These are phyloP conservation scores for Leguminivora glycinivorella DNA, from an alignment of 1,140 invertebrate species.

Conservation along the genomic window DNA sequence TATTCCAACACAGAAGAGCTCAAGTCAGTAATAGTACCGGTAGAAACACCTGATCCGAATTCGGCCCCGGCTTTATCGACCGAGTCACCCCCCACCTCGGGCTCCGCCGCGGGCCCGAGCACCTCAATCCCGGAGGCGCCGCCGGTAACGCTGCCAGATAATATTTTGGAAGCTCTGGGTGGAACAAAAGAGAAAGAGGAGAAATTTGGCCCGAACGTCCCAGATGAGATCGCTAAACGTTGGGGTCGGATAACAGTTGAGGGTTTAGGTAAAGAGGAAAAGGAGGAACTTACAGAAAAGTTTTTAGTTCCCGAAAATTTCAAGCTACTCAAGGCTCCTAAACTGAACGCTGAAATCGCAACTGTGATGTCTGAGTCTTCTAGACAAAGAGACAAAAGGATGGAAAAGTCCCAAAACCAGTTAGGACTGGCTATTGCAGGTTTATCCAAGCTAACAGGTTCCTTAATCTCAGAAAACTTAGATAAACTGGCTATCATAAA, in stretches of 20 bases:
- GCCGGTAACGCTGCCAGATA: background rate
- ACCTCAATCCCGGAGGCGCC: too few species aligned
- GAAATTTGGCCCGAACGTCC: conserved; percentile 22
- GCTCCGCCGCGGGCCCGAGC: background rate
- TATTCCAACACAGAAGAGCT: background rate
- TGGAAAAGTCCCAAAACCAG: background rate
- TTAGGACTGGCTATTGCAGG: background rate
- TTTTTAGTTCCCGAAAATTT: conserved; percentile 28
- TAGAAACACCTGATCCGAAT: too few species aligned
- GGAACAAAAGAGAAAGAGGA: conserved; percentile 28
- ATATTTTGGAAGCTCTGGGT: conserved; percentile 26
- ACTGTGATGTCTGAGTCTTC: background rate
- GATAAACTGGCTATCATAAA: conserved; percentile 4
- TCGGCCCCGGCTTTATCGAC: too few species aligned
- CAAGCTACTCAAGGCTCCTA: background rate
- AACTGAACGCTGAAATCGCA: background rate
- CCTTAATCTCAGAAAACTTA: background rate
- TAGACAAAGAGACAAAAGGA: background rate
- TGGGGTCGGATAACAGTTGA: conserved; percentile 29
- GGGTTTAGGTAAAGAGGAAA: conserved; percentile 25
- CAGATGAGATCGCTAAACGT: conserved; percentile 30
- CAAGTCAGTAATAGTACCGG: background rate
- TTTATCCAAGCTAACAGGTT: background rate
- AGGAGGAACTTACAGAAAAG: conserved; percentile 1
- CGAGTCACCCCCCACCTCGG: background rate